phyloP scores from a whole-genome alignment of 1,140 invertebrate genomes.

The Linepithema humile region DNA sequence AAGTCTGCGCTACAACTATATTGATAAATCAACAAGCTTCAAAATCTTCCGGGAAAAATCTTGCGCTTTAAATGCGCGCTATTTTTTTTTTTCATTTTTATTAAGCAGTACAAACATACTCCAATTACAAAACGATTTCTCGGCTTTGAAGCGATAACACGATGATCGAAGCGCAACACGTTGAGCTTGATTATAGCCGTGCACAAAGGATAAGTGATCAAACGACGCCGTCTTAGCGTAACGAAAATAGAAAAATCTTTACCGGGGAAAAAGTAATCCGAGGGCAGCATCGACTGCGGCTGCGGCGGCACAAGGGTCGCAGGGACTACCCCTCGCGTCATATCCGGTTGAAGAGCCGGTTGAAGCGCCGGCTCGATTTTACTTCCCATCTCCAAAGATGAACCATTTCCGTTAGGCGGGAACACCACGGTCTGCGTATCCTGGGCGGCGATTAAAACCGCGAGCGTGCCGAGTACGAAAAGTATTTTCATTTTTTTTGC shows the following conservation, averaged over 20 bases:
- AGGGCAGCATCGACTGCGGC: conserved; percentile 58
- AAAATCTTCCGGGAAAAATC: neutral
- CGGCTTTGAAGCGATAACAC: conserved; percentile 33
- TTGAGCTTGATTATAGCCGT: conserved; percentile 37
- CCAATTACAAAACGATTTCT: conserved; percentile 42
- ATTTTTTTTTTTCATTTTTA: neutral
- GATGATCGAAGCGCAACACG: conserved; percentile 28
- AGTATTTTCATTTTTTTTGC: conserved; percentile 44
- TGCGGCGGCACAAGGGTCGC: conserved; percentile 3
- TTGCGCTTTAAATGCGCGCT: neutral
- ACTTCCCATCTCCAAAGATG: conserved; percentile 3
- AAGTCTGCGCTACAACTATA: neutral
- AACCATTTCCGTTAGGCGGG: conserved; percentile 47
- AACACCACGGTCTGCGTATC: conserved; percentile 34
- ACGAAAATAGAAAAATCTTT: conserved; percentile 63
- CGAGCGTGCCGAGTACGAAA: conserved; percentile 1
- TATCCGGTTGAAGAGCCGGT: conserved; percentile 56
- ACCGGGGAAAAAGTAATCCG: conserved; percentile 73
- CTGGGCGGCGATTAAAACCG: conserved; percentile 41
- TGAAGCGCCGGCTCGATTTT: conserved; percentile 63
- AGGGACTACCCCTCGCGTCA: conserved; percentile 7
- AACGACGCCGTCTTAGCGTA: conserved; percentile 37
- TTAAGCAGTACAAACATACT: neutral
- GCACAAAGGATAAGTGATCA: conserved; percentile 42
- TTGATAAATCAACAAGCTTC: no score